Base-by-base conservation (phyloP, 1,140 invertebrate species). In the Helicorthomorpha holstii region DNA sequence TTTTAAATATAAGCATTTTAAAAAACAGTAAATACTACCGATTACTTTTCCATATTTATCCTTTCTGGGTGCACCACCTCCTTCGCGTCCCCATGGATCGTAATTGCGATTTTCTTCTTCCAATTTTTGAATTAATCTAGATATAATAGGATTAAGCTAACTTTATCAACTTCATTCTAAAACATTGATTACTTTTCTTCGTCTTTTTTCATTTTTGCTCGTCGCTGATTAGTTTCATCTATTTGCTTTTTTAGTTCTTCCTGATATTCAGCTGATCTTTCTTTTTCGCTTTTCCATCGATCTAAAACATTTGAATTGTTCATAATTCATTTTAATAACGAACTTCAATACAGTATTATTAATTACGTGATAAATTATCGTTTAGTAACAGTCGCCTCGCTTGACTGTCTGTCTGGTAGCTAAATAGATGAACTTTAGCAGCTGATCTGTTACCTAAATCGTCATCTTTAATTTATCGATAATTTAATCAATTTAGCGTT, bases 61-160 rank as follows among this genome's bases (percentile, higher is more conserved):
- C 24, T 22, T 50, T 7, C 3, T 19, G 10, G 49, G 49, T 23
- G 49, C 49, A 7, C 49, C 49, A 24, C 16, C 49, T 45, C 49
- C 49, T 50, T 27, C 49, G 4, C 27, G 10, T 12, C 49, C 49
- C 49, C 49, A 50, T 12, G 49, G 49, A 41, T 50, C 24, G 22
- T 50, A 50, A 22, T 45, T 41, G 7, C 10, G 3, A n/a, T 41
- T 34, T 16, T 50, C 49, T 19, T 41, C 10, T 23, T 45, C 25
- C 3, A 41, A 2, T 21, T 41, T 34, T 25, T 25, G 3, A 7
- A 41, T 23, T 12, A 16, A 26, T 12, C 48, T 49, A 49, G 7
- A 27, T 16, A 49, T 7, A 19, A 4, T 4, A 49, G 21, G 12
- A 49, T 41, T n/a, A n/a, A 26, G 10, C 7, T 21, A 49, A 34